Evolutionary conservation across 2,797 vertebrate genomes (phyloP).

Genomic region (Bufotes viridis): DNA sequence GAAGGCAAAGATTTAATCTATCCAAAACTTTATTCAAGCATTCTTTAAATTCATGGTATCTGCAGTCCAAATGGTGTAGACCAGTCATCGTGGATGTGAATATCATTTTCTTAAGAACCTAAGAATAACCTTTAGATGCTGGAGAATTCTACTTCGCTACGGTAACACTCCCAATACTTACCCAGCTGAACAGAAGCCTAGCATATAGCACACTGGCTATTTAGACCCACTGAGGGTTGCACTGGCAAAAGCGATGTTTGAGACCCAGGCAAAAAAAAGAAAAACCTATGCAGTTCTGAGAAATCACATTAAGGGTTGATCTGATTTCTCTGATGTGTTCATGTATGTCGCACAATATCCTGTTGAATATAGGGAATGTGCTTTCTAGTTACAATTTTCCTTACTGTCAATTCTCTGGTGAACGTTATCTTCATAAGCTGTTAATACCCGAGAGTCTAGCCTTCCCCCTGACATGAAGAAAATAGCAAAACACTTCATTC

Average conservation of each 20-base stretch:
- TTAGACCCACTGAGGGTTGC: too few relatives aligned
- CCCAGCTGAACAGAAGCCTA: neutral
- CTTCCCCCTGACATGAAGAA: constrained; percentile 1
- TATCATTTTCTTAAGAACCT: too few relatives aligned
- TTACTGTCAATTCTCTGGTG: constrained; percentile 7
- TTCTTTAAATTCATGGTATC: too few relatives aligned
- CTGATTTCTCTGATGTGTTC: neutral
- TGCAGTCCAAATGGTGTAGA: too few relatives aligned
- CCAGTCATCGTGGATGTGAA: too few relatives aligned
- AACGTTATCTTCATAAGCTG: constrained; percentile 8
- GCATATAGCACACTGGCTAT: neutral
- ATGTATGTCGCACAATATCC: neutral
- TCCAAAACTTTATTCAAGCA: too few relatives aligned
- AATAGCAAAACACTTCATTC: constrained; percentile 50
- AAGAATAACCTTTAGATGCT: too few relatives aligned
- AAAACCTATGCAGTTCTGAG: neutral
- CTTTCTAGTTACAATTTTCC: neutral
- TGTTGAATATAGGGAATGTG: neutral
- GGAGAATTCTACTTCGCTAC: too few relatives aligned
- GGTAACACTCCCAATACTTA: neutral
- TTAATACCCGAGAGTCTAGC: constrained; percentile 23
- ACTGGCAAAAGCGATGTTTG: neutral
- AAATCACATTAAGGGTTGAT: neutral
- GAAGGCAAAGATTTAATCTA: too few relatives aligned
- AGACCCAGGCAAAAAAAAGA: neutral